These are phyloP conservation scores for Halcyon leucocephala DNA, from an alignment of 2,797 vertebrate species.

Conservation along the genomic window DNA sequence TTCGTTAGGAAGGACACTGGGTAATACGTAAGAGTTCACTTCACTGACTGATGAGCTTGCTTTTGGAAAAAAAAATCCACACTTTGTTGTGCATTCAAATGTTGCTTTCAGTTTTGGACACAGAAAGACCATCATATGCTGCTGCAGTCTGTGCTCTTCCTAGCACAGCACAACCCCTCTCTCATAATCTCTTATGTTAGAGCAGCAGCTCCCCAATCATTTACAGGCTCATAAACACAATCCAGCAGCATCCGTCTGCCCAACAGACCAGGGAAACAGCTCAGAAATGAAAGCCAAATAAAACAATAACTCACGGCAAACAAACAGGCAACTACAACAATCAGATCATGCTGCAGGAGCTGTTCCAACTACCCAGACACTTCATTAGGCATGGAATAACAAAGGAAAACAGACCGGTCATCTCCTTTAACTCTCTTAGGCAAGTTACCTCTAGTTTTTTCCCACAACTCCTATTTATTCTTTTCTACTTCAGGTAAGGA, in stretches of 20 bases:
- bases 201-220: conserved; percentile 66
- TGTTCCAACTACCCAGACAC: conserved; percentile 52
- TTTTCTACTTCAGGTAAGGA: conserved; percentile 2
- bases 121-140: conserved; percentile 43
- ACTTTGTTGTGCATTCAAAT: neutral
- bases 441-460: neutral
- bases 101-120: conserved; percentile 11
- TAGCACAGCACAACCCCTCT: conserved; percentile 10
- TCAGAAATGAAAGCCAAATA: conserved; percentile 67
- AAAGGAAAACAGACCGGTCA: conserved; percentile 44
- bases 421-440: conserved; percentile 35
- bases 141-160: conserved; percentile 41
- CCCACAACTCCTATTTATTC: neutral
- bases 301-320: conserved; percentile 67
- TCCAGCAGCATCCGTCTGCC: conserved; percentile 62
- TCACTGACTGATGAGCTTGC: neutral
- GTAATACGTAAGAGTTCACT: neutral
- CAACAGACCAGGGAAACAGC: conserved; percentile 58
- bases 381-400: conserved; percentile 63
- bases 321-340: conserved; percentile 58
- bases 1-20: neutral
- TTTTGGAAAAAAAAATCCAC: neutral
- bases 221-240: conserved; percentile 62
- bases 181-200: conserved; percentile 52
- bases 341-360: conserved; percentile 55